Conservation (phyloP, 2,113 vertebrate genomes). For the Zosterops hypoxanthus region DNA sequence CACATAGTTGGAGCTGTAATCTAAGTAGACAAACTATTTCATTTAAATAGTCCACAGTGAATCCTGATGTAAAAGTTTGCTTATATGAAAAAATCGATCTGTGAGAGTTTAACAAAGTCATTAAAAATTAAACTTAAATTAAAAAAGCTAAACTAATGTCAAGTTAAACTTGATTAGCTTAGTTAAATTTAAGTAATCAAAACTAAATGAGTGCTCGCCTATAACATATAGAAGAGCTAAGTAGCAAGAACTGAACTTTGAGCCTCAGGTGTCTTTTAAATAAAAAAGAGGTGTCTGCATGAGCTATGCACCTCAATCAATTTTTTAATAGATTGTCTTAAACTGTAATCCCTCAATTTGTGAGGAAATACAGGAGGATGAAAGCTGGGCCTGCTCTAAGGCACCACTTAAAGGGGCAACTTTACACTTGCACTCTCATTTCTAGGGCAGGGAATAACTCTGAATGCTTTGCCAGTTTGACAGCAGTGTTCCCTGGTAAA, state of each 20-base stretch:
- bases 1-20: not conserved
- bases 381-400: not conserved
- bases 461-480: not conserved
- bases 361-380: not conserved
- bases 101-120: not conserved
- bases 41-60: not conserved
- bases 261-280: not conserved
- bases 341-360: not conserved
- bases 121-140: not conserved
- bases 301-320: fast-evolving
- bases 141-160: not conserved
- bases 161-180: not conserved
- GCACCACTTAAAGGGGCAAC: not conserved
- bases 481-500: not conserved
- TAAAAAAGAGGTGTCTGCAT: not conserved
- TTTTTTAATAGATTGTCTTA: not conserved
- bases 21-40: not conserved
- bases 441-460: not conserved
- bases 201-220: not conserved
- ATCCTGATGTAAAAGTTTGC: not conserved
- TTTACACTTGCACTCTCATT: not conserved
- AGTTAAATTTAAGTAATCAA: not conserved
- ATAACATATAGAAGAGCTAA: fast-evolving
- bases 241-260: not conserved
- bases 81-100: not conserved